These are phyloP conservation scores for Hypsibius dujardini DNA, from an alignment of 1,140 invertebrate species.

Conservation along the genomic window DNA sequence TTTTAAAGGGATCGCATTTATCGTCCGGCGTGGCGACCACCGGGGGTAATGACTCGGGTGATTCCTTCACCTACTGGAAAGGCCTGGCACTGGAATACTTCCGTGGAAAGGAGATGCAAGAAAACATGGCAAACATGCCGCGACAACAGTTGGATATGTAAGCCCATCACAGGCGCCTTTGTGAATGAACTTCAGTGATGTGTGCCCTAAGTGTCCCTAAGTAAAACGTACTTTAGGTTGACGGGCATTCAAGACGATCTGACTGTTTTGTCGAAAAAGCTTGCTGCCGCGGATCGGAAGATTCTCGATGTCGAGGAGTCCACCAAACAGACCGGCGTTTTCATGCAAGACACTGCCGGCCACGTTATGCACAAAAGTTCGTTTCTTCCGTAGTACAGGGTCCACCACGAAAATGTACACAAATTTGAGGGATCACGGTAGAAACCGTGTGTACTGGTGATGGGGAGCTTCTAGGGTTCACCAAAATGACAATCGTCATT, in stretches of 20 bases:
- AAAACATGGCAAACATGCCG: not conserved
- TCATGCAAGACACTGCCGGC: not conserved
- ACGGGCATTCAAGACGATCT: conserved; percentile 1
- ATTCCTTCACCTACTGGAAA: conserved; percentile 6
- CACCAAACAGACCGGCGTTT: not conserved
- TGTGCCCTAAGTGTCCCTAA: too few species aligned
- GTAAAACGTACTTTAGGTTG: not conserved
- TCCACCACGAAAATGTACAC: too few species aligned
- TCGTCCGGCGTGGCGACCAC: not conserved
- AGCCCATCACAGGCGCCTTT: not conserved
- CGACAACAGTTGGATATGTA: not conserved
- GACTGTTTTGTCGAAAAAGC: not conserved
- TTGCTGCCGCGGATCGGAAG: not conserved
- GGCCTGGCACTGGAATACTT: not conserved
- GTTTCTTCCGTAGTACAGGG: not conserved
- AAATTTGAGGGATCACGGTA: too few species aligned
- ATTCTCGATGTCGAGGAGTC: conserved; percentile 5
- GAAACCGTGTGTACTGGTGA: too few species aligned
- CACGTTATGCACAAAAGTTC: not conserved
- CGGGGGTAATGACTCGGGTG: not conserved
- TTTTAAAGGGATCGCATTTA: not conserved
- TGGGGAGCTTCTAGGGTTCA: too few species aligned
- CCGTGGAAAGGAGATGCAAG: not conserved
- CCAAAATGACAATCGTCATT: too few species aligned
- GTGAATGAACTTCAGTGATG: too few species aligned